Evolutionary conservation across 2,888 invertebrate species (phyloP).

Genomic region (Meteorus colon): DNA sequence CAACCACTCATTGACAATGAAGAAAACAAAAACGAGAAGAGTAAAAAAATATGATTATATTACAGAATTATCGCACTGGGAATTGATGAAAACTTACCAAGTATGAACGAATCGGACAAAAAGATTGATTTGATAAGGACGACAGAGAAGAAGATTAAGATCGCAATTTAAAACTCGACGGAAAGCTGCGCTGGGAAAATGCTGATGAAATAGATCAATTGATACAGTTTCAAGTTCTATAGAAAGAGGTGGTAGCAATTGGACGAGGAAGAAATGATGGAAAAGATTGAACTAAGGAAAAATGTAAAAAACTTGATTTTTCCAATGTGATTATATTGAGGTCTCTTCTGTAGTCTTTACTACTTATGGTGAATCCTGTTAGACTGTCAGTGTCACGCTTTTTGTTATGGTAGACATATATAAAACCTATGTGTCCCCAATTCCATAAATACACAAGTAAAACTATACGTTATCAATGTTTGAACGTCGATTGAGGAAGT

Average conservation of each 20-base stretch:
- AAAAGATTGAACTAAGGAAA: not conserved
- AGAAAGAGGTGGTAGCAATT: not conserved
- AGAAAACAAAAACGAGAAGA: not conserved
- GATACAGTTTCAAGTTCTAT: not conserved
- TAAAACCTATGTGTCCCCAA: conserved; percentile 21
- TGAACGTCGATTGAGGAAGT: conserved; percentile 39
- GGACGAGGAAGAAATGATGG: not conserved
- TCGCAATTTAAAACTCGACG: conserved; percentile 1
- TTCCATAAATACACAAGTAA: conserved; percentile 27
- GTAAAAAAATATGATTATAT: not conserved
- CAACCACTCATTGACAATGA: not conserved
- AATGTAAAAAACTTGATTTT: not conserved
- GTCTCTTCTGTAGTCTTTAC: not conserved
- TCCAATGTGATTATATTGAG: conserved; percentile 2
- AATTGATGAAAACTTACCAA: not conserved
- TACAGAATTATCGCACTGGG: not conserved
- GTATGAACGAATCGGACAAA: not conserved
- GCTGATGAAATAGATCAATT: conserved; percentile 9
- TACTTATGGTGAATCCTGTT: conserved; percentile 14
- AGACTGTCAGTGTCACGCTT: not conserved
- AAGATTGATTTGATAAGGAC: not conserved
- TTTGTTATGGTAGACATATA: not conserved
- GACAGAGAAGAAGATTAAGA: not conserved
- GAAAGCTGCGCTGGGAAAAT: not conserved
- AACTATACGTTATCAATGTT: conserved; percentile 32